Base-by-base conservation (phyloP, 2,888 invertebrate genomes). In the Cremastinae sp. region DNA sequence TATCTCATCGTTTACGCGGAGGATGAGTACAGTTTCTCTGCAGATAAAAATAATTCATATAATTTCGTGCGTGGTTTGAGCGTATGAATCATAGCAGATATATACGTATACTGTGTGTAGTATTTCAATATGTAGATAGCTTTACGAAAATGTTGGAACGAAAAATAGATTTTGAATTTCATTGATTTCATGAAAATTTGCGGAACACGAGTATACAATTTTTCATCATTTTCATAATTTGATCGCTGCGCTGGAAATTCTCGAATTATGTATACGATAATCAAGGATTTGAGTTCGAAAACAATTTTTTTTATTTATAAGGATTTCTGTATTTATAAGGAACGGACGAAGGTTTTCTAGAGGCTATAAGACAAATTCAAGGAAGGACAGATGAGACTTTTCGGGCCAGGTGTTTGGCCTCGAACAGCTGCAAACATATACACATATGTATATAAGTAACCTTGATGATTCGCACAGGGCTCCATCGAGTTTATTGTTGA, bases 31-130 rank as follows among this genome's bases (percentile, higher is more conserved):
- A n/a, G n/a, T n/a, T 16, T 65, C 28, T 43, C 22, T 53, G 43
- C 41, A 41, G 70, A 18, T 66, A 75, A 43, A 66, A 66, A 75
- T 75, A 75, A 75, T 75, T 75, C 66, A 18, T 55, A 37, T 47
- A 49, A 28, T 28, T 28, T 28, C 28, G 71, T 41, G 75, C 55
- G 35, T 66, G 51, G 64, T 64, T 53, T 45, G 14, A 39, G 43
- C 64, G 59, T 53, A 37, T 71, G 75, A 75, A 28, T 70, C 70
- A 70, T 53, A 49, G 14, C 39, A 49, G n/a, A n/a, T n/a, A n/a
- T n/a, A n/a, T n/a, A n/a, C n/a, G n/a, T n/a, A n/a, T n/a, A n/a
- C n/a, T n/a, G n/a, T n/a, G n/a, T n/a, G n/a, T n/a, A 9, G 37
- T 62, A 18, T 12, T 12, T n/a, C 37, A 43, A 47, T 20, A 39